phyloP scores from a whole-genome alignment of 2,113 vertebrate genomes.

The Motacilla alba region DNA sequence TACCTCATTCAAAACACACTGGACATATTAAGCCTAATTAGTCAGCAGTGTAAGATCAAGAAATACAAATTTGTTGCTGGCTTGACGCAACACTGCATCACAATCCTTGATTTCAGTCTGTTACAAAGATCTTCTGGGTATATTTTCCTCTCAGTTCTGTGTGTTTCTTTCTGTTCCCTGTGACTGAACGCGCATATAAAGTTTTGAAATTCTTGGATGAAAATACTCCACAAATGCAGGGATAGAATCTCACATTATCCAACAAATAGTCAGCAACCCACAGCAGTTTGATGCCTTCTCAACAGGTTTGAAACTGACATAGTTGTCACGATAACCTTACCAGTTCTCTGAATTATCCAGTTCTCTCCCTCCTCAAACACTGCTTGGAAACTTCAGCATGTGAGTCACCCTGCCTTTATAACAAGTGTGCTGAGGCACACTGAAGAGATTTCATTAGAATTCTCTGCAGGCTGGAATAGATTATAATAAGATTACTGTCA shows the following conservation, averaged over 20 bases:
- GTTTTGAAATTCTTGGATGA: not conserved
- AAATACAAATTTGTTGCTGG: not conserved
- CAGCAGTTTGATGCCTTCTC: not conserved
- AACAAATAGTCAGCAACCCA: not conserved
- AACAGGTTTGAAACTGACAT: not conserved
- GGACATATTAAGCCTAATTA: not conserved
- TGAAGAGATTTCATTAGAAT: conserved; percentile 22
- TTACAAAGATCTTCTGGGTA: not conserved
- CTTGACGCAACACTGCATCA: not conserved
- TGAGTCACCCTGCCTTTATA: conserved; percentile 11
- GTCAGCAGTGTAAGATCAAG: not conserved
- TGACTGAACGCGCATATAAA: not conserved
- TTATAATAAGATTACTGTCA: conserved; percentile 42
- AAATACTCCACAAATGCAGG: not conserved
- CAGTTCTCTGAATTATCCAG: not conserved
- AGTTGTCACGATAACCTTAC: not conserved
- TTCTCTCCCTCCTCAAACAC: not conserved
- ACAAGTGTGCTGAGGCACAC: not conserved
- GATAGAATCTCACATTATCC: not conserved
- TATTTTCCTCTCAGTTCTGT: not conserved
- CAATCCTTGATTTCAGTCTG: not conserved
- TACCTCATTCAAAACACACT: not conserved
- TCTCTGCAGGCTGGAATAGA: conserved; percentile 16
- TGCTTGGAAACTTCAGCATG: not conserved
- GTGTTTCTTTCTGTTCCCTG: not conserved